Conservation (phyloP, 2,797 vertebrate species). For the Heliangelus exortis region DNA sequence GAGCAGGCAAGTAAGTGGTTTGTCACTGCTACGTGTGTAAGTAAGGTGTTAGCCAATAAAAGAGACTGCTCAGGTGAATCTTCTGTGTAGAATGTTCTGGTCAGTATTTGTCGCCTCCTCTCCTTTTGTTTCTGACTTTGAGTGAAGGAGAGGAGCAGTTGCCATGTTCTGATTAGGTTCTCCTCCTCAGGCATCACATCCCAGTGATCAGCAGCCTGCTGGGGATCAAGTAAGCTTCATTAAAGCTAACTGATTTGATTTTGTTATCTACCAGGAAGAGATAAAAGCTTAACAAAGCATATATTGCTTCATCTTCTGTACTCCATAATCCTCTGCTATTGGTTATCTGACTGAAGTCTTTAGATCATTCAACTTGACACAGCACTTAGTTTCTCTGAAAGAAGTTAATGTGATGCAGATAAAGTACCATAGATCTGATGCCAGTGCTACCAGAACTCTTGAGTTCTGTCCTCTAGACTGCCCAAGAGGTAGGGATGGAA, state of each 20-base stretch:
- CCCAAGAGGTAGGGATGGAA: neutral
- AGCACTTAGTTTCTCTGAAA: neutral
- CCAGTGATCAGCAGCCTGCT: neutral
- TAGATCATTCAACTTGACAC: neutral
- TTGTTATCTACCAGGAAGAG: neutral
- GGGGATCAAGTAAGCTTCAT: neutral
- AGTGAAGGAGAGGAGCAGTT: neutral
- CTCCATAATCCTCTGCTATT: neutral
- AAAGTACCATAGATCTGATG: neutral
- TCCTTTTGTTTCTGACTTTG: neutral
- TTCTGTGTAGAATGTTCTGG: neutral
- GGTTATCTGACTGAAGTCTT: neutral
- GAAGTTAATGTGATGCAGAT: neutral
- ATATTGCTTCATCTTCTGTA: neutral
- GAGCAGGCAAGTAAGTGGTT: constrained; percentile 91
- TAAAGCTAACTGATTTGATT: neutral
- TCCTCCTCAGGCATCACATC: neutral
- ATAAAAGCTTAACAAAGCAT: neutral
- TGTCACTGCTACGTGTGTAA: neutral
- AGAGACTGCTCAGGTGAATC: neutral
- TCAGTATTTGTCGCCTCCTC: neutral
- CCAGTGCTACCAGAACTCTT: neutral
- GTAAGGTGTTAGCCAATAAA: neutral
- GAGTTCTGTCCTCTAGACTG: neutral
- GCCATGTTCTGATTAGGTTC: neutral